A percentile compares a stretch with the other conserved stretches of the same genome.
Conservation (phyloP, 53 echinoderm and acorn worm genomes). For the Pentamera pediparva region DNA sequence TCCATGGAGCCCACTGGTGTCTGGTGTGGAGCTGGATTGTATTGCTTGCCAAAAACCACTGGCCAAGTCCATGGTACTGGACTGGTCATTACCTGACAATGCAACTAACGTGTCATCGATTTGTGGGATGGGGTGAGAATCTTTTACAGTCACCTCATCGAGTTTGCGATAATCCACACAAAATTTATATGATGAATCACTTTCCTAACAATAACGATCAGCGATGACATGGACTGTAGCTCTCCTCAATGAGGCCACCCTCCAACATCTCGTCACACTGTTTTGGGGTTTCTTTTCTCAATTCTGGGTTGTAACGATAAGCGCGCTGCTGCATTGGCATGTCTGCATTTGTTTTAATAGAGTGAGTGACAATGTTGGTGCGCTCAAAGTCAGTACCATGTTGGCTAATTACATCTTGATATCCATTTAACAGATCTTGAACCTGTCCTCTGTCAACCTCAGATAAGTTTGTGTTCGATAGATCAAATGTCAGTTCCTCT, state of each 20-base stretch:
- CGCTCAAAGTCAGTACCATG: neutral
- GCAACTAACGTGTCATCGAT: conserved; percentile 67
- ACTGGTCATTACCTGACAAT: conserved; percentile 46
- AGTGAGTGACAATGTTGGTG: neutral
- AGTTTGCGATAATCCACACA: neutral
- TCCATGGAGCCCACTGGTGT: too few relatives aligned
- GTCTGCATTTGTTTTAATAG: neutral
- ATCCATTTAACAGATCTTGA: conserved; percentile 16
- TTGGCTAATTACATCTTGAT: neutral
- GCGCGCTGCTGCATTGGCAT: conserved; percentile 38
- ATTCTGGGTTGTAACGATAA: conserved; percentile 25
- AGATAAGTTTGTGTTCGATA: conserved; percentile 21
- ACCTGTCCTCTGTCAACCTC: neutral
- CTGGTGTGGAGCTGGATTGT: too few relatives aligned
- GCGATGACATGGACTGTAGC: conserved; percentile 36
- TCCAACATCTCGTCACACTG: conserved; percentile 35
- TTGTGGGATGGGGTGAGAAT: conserved; percentile 53
- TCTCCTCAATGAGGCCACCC: conserved; percentile 39
- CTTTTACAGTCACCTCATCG: too few relatives aligned
- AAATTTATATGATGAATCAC: neutral
- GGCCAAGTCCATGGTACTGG: conserved; percentile 51
- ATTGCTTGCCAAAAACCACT: conserved; percentile 83
- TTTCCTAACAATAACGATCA: neutral
- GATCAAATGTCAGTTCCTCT: neutral
- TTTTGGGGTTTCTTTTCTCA: conserved; percentile 35